phyloP scores from a whole-genome alignment of 2,888 invertebrate genomes.

The Linyphia triangularis region DNA sequence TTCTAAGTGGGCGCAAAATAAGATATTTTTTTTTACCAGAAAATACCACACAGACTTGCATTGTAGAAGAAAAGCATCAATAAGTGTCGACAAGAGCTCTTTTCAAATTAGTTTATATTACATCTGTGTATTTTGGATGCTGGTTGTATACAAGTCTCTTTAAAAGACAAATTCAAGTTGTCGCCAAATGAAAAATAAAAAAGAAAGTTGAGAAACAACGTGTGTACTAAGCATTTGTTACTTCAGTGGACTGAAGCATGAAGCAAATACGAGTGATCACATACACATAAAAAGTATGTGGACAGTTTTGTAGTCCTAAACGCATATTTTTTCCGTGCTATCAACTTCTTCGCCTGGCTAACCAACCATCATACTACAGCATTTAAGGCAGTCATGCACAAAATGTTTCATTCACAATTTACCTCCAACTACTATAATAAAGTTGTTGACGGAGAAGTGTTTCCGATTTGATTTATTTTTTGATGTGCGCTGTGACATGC shows the following conservation, averaged over 20 bases:
- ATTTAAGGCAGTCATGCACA: constrained; percentile 66
- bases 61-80: neutral
- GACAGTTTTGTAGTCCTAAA: constrained; percentile 70
- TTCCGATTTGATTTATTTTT: constrained; percentile 64
- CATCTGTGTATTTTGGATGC: neutral
- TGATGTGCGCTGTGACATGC: neutral
- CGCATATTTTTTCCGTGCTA: constrained; percentile 53
- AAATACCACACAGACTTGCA: neutral
- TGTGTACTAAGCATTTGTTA: constrained; percentile 59
- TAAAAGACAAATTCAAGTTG: neutral
- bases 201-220: neutral
- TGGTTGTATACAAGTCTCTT: neutral
- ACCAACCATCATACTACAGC: constrained; percentile 63
- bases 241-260: constrained; percentile 69
- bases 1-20: too few relatives aligned
- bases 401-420: constrained; percentile 59
- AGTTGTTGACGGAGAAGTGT: constrained; percentile 56
- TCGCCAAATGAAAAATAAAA: neutral
- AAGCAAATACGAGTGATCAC: constrained; percentile 54
- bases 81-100: neutral
- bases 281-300: constrained; percentile 37
- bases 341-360: constrained; percentile 67
- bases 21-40: too few relatives aligned
- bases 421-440: constrained; percentile 66
- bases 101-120: neutral